phyloP scores from a whole-genome alignment of 2,113 vertebrate species.

The Leucopsar rothschildi region DNA sequence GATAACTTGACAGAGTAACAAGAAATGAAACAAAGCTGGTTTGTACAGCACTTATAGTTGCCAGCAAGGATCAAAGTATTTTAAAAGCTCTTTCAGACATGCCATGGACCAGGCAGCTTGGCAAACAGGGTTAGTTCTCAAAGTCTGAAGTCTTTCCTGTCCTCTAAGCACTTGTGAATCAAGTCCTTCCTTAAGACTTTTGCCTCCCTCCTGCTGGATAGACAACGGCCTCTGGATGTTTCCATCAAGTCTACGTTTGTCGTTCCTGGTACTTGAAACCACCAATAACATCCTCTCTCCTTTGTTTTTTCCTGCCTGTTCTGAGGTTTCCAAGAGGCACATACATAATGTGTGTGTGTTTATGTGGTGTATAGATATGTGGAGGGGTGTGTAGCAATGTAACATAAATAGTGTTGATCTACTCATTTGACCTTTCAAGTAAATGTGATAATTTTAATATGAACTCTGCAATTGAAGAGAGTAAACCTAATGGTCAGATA shows the following conservation, averaged over 20 bases:
- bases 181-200: background rate
- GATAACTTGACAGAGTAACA: background rate
- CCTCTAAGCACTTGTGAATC: background rate
- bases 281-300: background rate
- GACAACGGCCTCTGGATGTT: background rate
- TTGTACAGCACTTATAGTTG: background rate
- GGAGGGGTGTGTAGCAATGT: background rate
- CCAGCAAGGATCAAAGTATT: background rate
- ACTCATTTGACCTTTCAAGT: background rate
- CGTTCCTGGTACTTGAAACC: background rate
- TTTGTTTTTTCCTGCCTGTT: background rate
- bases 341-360: fast-evolving
- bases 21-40: background rate
- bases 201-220: background rate
- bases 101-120: background rate
- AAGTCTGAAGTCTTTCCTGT: background rate
- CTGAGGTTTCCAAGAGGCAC: background rate
- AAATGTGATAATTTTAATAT: background rate
- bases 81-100: background rate
- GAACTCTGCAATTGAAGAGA: background rate
- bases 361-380: background rate
- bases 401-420: background rate
- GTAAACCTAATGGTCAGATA: background rate
- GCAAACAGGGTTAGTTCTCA: background rate
- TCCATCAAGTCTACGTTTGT: background rate